These are phyloP conservation scores for Ctenicera cuprea DNA, from an alignment of 2,888 invertebrate genomes.

Conservation along the genomic window DNA sequence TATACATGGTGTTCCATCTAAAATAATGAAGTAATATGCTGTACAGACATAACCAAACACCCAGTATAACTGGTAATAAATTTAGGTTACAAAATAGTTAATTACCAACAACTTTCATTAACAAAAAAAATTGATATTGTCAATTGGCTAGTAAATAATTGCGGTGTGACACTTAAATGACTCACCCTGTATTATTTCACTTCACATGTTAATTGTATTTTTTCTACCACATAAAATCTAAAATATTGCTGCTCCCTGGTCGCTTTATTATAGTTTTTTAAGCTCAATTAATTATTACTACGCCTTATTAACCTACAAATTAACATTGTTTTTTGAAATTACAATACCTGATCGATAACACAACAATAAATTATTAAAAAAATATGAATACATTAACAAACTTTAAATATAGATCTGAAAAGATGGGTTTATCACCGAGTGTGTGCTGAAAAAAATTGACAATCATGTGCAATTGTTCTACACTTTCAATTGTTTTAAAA, in stretches of 20 bases:
- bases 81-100: no score
- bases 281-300: slow-evolving; percentile 9
- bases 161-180: no score
- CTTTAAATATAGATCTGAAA: slow-evolving; percentile 48
- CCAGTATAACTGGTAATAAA: no score
- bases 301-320: slow-evolving; percentile 20
- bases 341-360: slow-evolving; percentile 29
- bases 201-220: background rate
- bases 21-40: no score
- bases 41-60: no score
- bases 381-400: slow-evolving; percentile 47
- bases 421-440: slow-evolving; percentile 39
- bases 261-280: slow-evolving; percentile 1
- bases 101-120: no score
- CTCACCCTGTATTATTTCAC: no score
- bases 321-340: slow-evolving; percentile 9
- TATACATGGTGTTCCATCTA: no score
- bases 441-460: slow-evolving; percentile 16
- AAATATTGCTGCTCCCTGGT: slow-evolving; percentile 11
- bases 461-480: background rate
- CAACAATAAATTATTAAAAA: slow-evolving; percentile 52
- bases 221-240: background rate
- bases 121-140: no score
- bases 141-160: no score
- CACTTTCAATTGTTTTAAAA: background rate